phyloP scores from a whole-genome alignment of 1,140 invertebrate genomes.

The Leucophenga varia region DNA sequence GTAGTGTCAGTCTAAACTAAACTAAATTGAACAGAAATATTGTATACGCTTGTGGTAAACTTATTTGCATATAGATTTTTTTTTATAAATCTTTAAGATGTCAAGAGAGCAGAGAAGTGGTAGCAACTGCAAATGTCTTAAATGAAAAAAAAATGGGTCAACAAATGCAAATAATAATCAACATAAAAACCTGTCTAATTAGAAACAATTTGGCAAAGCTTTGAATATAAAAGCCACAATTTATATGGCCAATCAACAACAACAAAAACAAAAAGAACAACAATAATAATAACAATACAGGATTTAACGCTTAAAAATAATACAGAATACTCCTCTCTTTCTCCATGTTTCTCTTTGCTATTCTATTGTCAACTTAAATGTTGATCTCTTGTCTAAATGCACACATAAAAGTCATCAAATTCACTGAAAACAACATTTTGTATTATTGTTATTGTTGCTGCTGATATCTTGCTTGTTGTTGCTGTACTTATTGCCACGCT shows the following conservation, averaged over 20 bases:
- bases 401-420: slow-evolving; percentile 53
- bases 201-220: slow-evolving; percentile 45
- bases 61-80: no score
- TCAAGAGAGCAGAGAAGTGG: no score
- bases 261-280: slow-evolving; percentile 7
- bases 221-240: neutral
- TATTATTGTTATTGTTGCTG: slow-evolving; percentile 48
- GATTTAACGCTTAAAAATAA: no score
- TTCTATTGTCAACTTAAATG: slow-evolving; percentile 47
- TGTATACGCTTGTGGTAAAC: no score
- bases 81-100: no score
- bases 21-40: no score
- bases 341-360: slow-evolving; percentile 24
- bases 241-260: slow-evolving; percentile 6
- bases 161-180: slow-evolving; percentile 8
- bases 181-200: slow-evolving; percentile 30
- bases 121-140: neutral
- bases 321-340: no score
- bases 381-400: slow-evolving; percentile 51
- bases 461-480: no score
- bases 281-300: no score
- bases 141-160: neutral
- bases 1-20: neutral
- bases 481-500: no score
- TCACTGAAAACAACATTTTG: slow-evolving; percentile 55